Base-by-base conservation (phyloP, 1,140 invertebrate species). In the Mycetomoellerius zeteki region DNA sequence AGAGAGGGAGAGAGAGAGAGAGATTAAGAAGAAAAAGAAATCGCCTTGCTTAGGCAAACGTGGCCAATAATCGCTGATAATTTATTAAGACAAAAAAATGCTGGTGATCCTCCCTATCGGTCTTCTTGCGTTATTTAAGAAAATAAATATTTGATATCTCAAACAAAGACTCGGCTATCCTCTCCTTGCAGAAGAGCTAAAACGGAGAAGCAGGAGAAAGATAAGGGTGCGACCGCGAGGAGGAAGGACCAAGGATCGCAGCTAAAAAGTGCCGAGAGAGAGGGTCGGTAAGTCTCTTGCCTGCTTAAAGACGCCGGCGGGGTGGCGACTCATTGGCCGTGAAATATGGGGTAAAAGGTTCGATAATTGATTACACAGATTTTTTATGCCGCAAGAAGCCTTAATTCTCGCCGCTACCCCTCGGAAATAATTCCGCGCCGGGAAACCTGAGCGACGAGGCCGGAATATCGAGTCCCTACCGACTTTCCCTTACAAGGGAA, bases 321-420 rank as follows among this genome's bases (percentile, higher is more conserved):
- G 88, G 87, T 91, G 90, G 88, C 89, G 93, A 93, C 93, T 95
- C 93, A 95, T 95, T 94, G 94, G 92, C 94, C 94, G 92, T 95
- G 94, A 95, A 95, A 95, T 95, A 94, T 95, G 92, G 93, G 92
- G 93, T 93, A 94, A 94, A 94, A 95, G 94, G 93, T 94, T 95
- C 94, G 94, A 95, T 94, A 95, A 95, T 95, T 95, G 94, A 95
- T 95, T 95, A 94, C 94, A 94, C 94, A 94, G 94, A 95, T 94
- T 95, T 95, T 95, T 95, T 94, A 95, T 94, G 93, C 94, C 94
- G 92, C 94, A 94, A 95, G 93, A 94, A 93, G 92, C 94, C 93
- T 95, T 95, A 95, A 95, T 95, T 94, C 93, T 94, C 93, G 91
- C 92, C 93, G 90, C 91, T 85, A 91, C 92, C 91, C 92, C 91